Evolutionary conservation across 2,888 invertebrate genomes (phyloP).

Genomic region (Alviniconcha strummeri): DNA sequence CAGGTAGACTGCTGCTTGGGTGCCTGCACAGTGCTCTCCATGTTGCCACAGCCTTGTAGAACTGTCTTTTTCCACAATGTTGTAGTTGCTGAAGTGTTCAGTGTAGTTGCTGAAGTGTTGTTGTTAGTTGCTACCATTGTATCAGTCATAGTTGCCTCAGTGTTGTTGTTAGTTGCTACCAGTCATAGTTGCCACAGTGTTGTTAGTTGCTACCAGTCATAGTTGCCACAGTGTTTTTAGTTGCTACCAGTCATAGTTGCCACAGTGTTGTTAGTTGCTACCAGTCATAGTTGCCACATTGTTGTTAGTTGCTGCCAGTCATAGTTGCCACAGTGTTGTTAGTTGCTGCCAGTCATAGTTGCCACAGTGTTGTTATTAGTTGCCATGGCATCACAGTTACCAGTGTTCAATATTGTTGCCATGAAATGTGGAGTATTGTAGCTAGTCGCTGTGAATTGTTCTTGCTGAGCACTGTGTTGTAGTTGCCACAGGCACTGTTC

Average conservation of each 20-base stretch:
- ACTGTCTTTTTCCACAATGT: background rate
- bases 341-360: background rate
- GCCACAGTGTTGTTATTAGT: background rate
- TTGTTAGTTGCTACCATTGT: background rate
- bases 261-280: too few relatives aligned
- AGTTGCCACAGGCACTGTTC: background rate
- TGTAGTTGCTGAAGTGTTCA: too few relatives aligned
- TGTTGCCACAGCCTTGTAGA: background rate
- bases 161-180: background rate
- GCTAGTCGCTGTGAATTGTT: background rate
- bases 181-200: background rate
- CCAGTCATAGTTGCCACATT: background rate
- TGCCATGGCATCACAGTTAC: background rate
- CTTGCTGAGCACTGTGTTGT: background rate
- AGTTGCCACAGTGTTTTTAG: background rate
- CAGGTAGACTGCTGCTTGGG: constrained; percentile 22
- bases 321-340: background rate
- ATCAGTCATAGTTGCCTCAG: too few relatives aligned
- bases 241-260: too few relatives aligned
- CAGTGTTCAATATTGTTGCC: background rate
- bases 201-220: background rate
- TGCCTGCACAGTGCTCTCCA: background rate
- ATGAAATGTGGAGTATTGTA: too few relatives aligned
- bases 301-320: too few relatives aligned
- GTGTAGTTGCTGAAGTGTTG: background rate